These are phyloP conservation scores for Lagria hirta DNA, from an alignment of 2,888 invertebrate species.

Conservation along the genomic window DNA sequence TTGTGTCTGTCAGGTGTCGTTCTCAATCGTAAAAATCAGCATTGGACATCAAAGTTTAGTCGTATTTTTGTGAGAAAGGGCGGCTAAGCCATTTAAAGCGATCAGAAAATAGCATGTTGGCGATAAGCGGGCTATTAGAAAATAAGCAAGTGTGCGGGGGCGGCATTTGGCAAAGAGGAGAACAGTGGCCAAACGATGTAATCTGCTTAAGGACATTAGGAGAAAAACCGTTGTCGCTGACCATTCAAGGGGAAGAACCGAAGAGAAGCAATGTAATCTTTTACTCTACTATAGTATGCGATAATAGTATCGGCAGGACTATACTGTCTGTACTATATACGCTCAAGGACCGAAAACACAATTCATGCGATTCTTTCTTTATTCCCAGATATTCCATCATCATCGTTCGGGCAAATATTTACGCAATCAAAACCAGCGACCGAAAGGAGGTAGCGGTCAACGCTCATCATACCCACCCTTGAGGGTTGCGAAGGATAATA, in stretches of 20 bases:
- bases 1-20: no score
- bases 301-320: slow-evolving; percentile 3
- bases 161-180: slow-evolving; percentile 36
- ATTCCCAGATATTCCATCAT: slow-evolving; percentile 22
- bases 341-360: slow-evolving; percentile 18
- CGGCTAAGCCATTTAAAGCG: slow-evolving; percentile 53
- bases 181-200: slow-evolving; percentile 46
- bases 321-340: slow-evolving; percentile 3
- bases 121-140: slow-evolving; percentile 40
- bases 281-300: slow-evolving; percentile 19
- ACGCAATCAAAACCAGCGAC: slow-evolving; percentile 28
- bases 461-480: slow-evolving; percentile 14
- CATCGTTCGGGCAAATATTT: slow-evolving; percentile 26
- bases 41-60: no score
- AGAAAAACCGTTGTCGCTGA: slow-evolving; percentile 49
- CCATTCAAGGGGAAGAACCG: slow-evolving; percentile 51
- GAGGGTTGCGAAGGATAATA: slow-evolving; percentile 20
- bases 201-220: slow-evolving; percentile 54
- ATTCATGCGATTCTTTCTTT: slow-evolving; percentile 25
- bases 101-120: slow-evolving; percentile 40
- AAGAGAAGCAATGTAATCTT: slow-evolving; percentile 49
- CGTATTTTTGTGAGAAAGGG: no score
- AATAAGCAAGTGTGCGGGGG: slow-evolving; percentile 35
- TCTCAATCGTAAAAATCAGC: no score
- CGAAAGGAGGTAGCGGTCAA: slow-evolving; percentile 24